These are phyloP conservation scores for Calypte anna DNA, from an alignment of 2,113 vertebrate genomes.

Conservation along the genomic window DNA sequence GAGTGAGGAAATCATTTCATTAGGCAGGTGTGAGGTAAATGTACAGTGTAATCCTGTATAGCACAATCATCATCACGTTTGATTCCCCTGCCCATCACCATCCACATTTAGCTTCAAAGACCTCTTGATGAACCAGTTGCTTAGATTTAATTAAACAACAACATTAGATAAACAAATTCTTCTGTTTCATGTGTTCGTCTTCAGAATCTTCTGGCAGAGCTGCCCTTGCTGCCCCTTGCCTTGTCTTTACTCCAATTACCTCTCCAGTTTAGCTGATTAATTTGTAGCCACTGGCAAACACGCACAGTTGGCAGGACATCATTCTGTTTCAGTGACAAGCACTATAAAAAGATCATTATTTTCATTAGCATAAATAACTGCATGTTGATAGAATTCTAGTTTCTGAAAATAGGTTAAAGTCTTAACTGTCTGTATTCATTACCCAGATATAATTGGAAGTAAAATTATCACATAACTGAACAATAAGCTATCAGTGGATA, in stretches of 20 bases:
- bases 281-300: conserved; percentile 76
- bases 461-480: conserved; percentile 64
- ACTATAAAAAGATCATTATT: conserved; percentile 76
- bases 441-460: conserved; percentile 65
- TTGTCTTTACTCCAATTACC: conserved; percentile 71
- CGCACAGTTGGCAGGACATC: conserved; percentile 72
- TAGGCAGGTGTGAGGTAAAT: conserved; percentile 33
- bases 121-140: conserved; percentile 63
- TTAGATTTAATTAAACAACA: conserved; percentile 68
- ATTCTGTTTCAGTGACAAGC: conserved; percentile 70
- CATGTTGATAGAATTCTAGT: conserved; percentile 68
- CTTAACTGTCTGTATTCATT: conserved; percentile 73
- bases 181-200: conserved; percentile 57
- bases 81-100: conserved; percentile 51
- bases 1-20: conserved; percentile 1
- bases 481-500: conserved; percentile 31
- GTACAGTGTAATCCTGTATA: neutral
- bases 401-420: conserved; percentile 72
- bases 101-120: conserved; percentile 43
- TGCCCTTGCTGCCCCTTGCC: conserved; percentile 61
- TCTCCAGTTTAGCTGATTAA: conserved; percentile 74
- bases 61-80: conserved; percentile 23
- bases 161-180: conserved; percentile 57
- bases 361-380: conserved; percentile 78
- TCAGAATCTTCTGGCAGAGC: conserved; percentile 59